Evolutionary conservation across 2,888 invertebrate species (phyloP).

Genomic region (Habrosyne pyritoides): DNA sequence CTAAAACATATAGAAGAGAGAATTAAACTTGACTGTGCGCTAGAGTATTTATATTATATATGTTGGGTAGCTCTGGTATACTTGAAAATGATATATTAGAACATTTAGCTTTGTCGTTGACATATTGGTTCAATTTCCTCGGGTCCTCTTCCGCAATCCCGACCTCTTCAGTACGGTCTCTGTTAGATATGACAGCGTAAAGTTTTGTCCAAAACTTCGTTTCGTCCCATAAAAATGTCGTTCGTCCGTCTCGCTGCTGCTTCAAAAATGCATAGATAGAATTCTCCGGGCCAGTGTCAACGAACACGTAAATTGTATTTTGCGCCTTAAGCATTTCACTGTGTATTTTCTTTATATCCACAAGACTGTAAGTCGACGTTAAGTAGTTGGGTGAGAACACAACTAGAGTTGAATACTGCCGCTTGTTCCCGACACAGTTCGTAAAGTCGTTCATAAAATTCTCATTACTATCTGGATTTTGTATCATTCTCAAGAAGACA

Average conservation of each 20-base stretch:
- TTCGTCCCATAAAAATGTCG: slow-evolving; percentile 67
- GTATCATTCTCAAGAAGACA: slow-evolving; percentile 42
- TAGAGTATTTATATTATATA: slow-evolving; percentile 50
- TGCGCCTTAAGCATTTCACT: slow-evolving; percentile 66
- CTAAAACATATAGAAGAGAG: slow-evolving; percentile 56
- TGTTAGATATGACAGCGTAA: slow-evolving; percentile 41
- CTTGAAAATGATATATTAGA: slow-evolving; percentile 47
- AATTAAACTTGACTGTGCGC: slow-evolving; percentile 71
- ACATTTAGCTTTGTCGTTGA: slow-evolving; percentile 30
- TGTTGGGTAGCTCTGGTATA: slow-evolving; percentile 50
- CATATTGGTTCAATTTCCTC: slow-evolving; percentile 15
- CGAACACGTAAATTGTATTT: slow-evolving; percentile 68
- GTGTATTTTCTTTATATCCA: slow-evolving; percentile 73
- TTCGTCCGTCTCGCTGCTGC: slow-evolving; percentile 63
- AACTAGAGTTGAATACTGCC: slow-evolving; percentile 48
- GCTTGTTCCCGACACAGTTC: slow-evolving; percentile 41
- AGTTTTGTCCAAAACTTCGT: slow-evolving; percentile 68
- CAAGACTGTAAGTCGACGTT: slow-evolving; percentile 65
- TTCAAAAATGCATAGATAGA: slow-evolving; percentile 74
- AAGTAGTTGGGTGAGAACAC: slow-evolving; percentile 74
- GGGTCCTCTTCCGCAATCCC: slow-evolving; percentile 13
- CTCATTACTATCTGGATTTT: slow-evolving; percentile 36
- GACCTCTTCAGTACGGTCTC: slow-evolving; percentile 23
- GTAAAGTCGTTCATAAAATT: slow-evolving; percentile 42
- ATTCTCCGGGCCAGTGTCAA: slow-evolving; percentile 70